phyloP scores from a whole-genome alignment of 2,113 vertebrate species.

The Microtus richardsoni region DNA sequence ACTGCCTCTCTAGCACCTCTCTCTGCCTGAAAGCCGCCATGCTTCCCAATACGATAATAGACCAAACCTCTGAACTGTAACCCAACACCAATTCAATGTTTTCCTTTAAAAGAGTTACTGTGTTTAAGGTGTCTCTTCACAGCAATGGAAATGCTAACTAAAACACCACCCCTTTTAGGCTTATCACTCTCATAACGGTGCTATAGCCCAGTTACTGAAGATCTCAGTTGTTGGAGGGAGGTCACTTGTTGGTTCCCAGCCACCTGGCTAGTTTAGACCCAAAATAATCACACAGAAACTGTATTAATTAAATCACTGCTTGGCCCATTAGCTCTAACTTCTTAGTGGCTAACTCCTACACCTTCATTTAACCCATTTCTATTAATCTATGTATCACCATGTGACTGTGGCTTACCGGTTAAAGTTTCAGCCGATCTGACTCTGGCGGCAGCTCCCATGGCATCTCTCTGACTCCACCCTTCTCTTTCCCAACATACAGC shows the following conservation, averaged over 20 bases:
- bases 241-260: no score
- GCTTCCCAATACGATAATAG: neutral
- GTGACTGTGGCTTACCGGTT: accelerated
- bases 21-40: neutral
- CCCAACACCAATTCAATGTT: neutral
- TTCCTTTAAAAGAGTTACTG: neutral
- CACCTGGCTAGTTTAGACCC: no score
- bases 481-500: no score
- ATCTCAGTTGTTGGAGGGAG: no score
- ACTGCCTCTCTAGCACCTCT: neutral
- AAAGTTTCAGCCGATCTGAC: no score
- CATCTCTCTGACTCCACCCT: no score
- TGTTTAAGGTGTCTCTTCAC: neutral
- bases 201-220: neutral
- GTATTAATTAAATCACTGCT: no score
- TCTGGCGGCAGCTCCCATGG: accelerated
- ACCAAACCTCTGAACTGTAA: neutral
- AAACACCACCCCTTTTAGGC: neutral
- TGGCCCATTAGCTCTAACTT: no score
- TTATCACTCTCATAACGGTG: neutral
- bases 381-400: no score
- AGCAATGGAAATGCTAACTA: neutral
- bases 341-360: no score
- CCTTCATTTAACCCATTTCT: no score
- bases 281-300: no score